phyloP scores from a whole-genome alignment of 2,797 vertebrate species.

The Notamacropus eugenii region DNA sequence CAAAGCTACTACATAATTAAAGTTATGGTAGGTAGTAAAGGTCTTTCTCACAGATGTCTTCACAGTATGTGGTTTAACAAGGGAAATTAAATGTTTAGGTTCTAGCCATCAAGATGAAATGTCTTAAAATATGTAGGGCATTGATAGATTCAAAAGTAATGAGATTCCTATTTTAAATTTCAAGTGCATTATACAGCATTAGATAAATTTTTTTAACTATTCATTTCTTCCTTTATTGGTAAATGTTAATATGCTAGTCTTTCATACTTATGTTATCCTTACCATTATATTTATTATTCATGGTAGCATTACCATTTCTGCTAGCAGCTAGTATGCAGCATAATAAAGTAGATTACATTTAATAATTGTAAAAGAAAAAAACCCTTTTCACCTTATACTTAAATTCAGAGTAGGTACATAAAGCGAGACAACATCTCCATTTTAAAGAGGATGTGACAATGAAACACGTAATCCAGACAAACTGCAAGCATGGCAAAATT shows the following conservation, averaged over 20 bases:
- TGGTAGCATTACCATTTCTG: neutral
- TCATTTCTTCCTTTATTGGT: neutral
- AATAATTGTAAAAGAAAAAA: neutral
- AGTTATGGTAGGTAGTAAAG: conserved; percentile 19
- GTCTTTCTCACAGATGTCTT: conserved; percentile 32
- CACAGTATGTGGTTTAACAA: conserved; percentile 50
- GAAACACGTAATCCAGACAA: conserved; percentile 6
- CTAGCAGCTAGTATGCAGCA: neutral
- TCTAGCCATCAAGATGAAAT: neutral
- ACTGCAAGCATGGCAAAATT: neutral
- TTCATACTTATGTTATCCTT: conserved; percentile 46
- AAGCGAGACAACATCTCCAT: neutral
- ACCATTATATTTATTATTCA: neutral
- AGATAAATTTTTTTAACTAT: neutral
- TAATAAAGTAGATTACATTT: neutral
- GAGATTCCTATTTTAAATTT: neutral
- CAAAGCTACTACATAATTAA: conserved; percentile 36
- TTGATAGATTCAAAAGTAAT: conserved; percentile 9
- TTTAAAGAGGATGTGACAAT: conserved; percentile 41
- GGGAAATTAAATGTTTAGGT: conserved; percentile 56
- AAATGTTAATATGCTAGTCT: conserved; percentile 44
- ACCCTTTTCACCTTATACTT: neutral
- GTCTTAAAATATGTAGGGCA: conserved; percentile 54
- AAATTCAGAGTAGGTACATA: neutral
- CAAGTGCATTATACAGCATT: neutral